Conservation (phyloP, 1,140 invertebrate genomes). For the Whitmania pigra region DNA sequence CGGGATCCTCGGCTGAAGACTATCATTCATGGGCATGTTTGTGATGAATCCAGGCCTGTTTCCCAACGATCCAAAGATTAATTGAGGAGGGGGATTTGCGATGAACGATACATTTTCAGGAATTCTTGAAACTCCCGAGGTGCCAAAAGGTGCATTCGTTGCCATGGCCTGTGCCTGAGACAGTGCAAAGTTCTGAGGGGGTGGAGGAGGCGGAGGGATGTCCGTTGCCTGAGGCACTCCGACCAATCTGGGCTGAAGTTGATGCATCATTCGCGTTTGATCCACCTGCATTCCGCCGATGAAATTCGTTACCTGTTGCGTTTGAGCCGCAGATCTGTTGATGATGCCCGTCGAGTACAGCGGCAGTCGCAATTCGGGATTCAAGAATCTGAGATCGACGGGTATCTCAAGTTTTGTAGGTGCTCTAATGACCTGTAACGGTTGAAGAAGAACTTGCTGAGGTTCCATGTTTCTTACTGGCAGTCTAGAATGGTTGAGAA, state of each 20-base stretch:
- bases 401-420: constrained; percentile 5
- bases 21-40: too few species aligned
- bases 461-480: background rate
- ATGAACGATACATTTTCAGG: too few species aligned
- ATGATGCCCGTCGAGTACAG: background rate
- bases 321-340: background rate
- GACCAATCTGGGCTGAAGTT: background rate
- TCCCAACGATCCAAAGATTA: too few species aligned
- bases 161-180: too few species aligned
- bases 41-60: too few species aligned
- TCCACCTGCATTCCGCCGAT: background rate
- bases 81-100: too few species aligned
- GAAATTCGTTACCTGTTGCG: background rate
- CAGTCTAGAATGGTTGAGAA: background rate
- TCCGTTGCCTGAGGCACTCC: background rate
- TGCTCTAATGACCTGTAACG: background rate
- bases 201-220: constrained; percentile 6
- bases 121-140: too few species aligned
- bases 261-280: background rate
- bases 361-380: background rate
- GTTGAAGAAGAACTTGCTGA: background rate
- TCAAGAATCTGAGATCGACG: constrained; percentile 1
- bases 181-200: background rate
- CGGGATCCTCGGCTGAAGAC: too few species aligned
- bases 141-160: too few species aligned